Percentiles rank a stretch among this genome's conserved stretches.
Conservation (phyloP, 2,888 invertebrate species). For the Tinea trinotella region DNA sequence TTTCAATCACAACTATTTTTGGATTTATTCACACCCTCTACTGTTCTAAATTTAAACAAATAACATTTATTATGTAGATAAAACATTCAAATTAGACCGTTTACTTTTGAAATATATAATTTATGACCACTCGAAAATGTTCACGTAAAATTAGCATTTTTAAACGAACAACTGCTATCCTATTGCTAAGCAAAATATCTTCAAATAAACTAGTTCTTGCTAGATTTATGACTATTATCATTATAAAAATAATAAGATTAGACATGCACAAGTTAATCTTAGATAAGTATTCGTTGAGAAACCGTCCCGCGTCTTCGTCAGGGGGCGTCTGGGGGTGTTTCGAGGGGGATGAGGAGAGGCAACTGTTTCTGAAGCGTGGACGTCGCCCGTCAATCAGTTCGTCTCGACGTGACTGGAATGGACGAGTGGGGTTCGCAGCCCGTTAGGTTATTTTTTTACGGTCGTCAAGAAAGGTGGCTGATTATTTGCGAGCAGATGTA, state of each 20-base stretch:
- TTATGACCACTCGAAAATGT: too few species aligned
- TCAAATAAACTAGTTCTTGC: too few species aligned
- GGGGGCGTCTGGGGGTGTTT: slow-evolving; percentile 26
- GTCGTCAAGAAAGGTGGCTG: slow-evolving; percentile 35
- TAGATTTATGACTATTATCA: too few species aligned
- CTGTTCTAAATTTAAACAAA: too few species aligned
- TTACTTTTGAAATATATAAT: too few species aligned
- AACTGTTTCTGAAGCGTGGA: slow-evolving; percentile 40
- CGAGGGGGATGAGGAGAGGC: slow-evolving; percentile 20
- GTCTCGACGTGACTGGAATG: slow-evolving; percentile 63
- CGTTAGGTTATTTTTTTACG: slow-evolving; percentile 52
- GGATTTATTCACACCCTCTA: too few species aligned
- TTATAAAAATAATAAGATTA: too few species aligned
- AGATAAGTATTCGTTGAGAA: background rate
- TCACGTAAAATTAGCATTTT: too few species aligned
- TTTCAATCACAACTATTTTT: background rate
- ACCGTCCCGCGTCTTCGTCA: background rate
- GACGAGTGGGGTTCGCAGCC: slow-evolving; percentile 33
- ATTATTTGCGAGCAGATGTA: slow-evolving; percentile 35
- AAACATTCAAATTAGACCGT: too few species aligned
- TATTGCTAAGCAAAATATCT: too few species aligned
- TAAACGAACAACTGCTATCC: too few species aligned
- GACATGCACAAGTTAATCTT: background rate
- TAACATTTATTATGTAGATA: too few species aligned
- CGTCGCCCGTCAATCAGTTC: slow-evolving; percentile 71